Conservation (phyloP, 2,797 vertebrate species). For the Eidolon dupreanum region DNA sequence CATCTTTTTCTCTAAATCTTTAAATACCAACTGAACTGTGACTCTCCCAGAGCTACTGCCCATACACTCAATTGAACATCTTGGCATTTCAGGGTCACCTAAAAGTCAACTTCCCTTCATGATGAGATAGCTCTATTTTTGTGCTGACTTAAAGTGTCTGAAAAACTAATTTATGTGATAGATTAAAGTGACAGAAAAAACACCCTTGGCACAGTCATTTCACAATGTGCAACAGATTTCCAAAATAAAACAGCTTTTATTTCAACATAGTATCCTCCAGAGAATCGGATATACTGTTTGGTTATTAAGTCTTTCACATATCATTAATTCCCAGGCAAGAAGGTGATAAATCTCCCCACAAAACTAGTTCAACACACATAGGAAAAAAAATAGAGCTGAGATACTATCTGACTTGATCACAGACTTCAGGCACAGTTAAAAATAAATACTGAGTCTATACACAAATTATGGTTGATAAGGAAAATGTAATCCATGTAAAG, state of each 20-base stretch:
- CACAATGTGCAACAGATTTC: constrained; percentile 56
- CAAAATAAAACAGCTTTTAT: constrained; percentile 69
- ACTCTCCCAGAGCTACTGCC: not conserved
- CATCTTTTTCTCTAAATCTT: not conserved
- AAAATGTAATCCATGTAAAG: not conserved
- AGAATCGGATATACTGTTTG: constrained; percentile 8
- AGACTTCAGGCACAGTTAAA: not conserved
- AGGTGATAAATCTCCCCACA: constrained; percentile 48
- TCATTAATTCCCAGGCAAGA: constrained; percentile 57
- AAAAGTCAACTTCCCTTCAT: constrained; percentile 4
- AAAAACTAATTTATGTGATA: constrained; percentile 68
- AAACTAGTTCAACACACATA: not conserved
- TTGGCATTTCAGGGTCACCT: not conserved
- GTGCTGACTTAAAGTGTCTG: constrained; percentile 43
- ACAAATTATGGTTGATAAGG: not conserved
- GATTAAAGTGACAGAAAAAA: constrained; percentile 64
- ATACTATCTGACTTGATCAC: not conserved
- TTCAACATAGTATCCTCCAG: constrained; percentile 37
- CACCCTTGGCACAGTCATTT: constrained; percentile 61
- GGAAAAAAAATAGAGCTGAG: not conserved
- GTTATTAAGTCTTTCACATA: constrained; percentile 65
- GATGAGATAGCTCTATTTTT: constrained; percentile 47
- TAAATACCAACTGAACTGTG: not conserved
- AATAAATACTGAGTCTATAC: not conserved
- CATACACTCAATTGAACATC: not conserved